Evolutionary conservation across 2,113 vertebrate species (phyloP).

Genomic region (Tursiops truncatus): DNA sequence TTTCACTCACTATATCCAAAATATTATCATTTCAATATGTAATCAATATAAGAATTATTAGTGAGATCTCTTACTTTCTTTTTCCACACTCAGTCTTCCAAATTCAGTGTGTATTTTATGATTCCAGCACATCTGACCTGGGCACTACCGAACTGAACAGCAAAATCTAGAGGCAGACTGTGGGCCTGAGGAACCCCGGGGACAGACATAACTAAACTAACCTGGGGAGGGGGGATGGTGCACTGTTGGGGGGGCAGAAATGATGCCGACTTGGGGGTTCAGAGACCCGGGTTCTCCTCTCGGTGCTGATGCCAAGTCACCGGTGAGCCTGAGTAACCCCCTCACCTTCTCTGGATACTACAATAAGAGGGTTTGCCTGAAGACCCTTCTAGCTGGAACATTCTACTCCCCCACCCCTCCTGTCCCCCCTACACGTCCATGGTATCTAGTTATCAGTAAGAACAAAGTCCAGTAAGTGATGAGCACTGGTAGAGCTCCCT

Average conservation of each 20-base stretch:
- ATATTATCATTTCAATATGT: constrained; percentile 2
- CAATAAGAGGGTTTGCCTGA: background rate
- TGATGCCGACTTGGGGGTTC: background rate
- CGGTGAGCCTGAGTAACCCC: background rate
- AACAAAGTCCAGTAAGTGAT: background rate
- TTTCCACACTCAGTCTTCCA: background rate
- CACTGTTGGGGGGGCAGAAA: background rate
- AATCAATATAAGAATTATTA: constrained; percentile 17
- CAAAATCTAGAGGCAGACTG: background rate
- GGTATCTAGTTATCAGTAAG: background rate
- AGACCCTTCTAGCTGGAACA: background rate
- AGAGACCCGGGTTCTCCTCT: background rate
- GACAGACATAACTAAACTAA: background rate
- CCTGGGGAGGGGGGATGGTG: rapidly evolving
- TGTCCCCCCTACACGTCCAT: background rate
- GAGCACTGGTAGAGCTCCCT: background rate
- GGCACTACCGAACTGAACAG: background rate
- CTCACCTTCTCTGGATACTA: background rate
- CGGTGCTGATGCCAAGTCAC: background rate
- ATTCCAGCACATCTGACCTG: background rate
- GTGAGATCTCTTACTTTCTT: background rate
- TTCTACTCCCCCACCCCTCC: background rate
- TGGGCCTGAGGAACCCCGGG: background rate
- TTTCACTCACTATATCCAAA: constrained; percentile 23
- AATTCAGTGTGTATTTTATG: background rate